Evolutionary conservation across 2,888 invertebrate genomes (phyloP).

Genomic region (Hemaris fuciformis): DNA sequence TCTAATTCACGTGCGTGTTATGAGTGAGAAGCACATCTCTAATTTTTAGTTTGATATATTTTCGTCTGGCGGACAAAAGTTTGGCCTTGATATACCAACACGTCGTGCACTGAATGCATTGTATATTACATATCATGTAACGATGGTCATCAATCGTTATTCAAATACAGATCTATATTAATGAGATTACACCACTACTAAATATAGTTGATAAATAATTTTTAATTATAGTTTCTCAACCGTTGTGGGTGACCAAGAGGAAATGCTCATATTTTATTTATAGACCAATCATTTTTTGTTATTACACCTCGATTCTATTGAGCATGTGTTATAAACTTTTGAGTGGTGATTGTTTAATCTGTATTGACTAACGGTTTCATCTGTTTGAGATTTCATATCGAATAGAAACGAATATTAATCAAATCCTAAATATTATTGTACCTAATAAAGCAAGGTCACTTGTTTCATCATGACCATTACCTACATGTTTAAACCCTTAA

Average conservation of each 20-base stretch:
- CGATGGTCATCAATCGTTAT: background rate
- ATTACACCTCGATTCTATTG: background rate
- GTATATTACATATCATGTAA: background rate
- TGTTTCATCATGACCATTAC: too few species aligned
- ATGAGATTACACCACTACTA: background rate
- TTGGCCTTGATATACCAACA: constrained; percentile 39
- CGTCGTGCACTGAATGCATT: background rate
- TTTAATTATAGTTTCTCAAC: background rate
- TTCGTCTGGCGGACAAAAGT: constrained; percentile 37
- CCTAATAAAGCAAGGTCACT: too few species aligned
- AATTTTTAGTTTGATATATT: constrained; percentile 17
- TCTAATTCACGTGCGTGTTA: background rate
- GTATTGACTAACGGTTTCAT: too few species aligned
- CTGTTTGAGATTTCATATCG: too few species aligned
- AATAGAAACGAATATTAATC: background rate
- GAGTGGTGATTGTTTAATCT: too few species aligned
- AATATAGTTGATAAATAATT: background rate
- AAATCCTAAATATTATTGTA: too few species aligned
- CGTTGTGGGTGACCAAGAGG: background rate
- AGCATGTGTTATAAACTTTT: background rate
- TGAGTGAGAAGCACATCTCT: background rate
- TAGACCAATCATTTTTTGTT: background rate
- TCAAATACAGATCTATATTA: background rate
- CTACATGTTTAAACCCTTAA: background rate
- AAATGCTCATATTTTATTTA: background rate